phyloP scores from a whole-genome alignment of 2,113 vertebrate genomes.

The Protomyctophum bolini region DNA sequence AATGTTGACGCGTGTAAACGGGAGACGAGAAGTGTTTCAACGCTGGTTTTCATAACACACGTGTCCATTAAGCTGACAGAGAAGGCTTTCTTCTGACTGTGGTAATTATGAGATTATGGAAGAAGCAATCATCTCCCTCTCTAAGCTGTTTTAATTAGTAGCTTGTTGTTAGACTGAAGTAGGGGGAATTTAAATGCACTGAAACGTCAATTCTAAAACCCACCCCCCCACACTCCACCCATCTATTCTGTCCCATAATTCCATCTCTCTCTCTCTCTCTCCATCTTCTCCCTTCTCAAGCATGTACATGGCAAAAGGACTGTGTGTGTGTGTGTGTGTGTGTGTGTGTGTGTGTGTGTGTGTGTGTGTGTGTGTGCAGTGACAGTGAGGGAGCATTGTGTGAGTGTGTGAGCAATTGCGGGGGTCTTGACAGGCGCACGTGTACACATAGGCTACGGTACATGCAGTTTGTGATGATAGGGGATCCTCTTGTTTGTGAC shows the following conservation, averaged over 20 bases:
- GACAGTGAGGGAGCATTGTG: too few relatives aligned
- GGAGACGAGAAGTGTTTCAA: constrained; percentile 35
- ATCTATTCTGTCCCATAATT: constrained; percentile 34
- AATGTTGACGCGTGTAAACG: constrained; percentile 17
- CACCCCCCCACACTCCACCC: constrained; percentile 20
- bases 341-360: not conserved
- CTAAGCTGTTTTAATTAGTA: constrained; percentile 80
- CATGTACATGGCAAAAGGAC: constrained; percentile 35
- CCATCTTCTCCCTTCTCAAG: constrained; percentile 38
- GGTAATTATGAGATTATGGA: constrained; percentile 81
- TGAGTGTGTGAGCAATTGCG: too few relatives aligned
- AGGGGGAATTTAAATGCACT: constrained; percentile 74
- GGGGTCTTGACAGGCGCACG: too few relatives aligned
- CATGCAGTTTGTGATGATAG: too few relatives aligned
- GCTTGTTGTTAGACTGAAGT: constrained; percentile 78
- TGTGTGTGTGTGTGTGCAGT: too few relatives aligned
- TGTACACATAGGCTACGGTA: too few relatives aligned
- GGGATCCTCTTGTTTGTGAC: too few relatives aligned
- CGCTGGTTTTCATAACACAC: constrained; percentile 63
- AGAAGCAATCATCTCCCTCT: constrained; percentile 67
- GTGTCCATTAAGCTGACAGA: constrained; percentile 73
- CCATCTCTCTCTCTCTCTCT: constrained; percentile 33
- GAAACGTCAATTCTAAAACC: constrained; percentile 70
- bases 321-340: not conserved
- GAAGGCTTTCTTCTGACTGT: constrained; percentile 73